phyloP scores from a whole-genome alignment of 2,113 vertebrate species.

The Pantherophis guttatus region DNA sequence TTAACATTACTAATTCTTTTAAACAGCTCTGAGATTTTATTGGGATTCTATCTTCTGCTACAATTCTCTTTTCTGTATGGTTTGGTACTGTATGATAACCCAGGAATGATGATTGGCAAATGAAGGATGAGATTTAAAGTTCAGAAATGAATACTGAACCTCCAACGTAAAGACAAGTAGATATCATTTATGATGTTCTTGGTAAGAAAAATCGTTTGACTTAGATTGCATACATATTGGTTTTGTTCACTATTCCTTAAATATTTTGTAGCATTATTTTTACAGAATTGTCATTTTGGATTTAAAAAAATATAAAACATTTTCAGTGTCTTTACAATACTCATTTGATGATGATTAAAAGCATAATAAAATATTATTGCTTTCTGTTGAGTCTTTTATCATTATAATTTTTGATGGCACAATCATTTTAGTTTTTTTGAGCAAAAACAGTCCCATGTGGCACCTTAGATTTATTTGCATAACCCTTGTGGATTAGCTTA shows the following conservation, averaged over 20 bases:
- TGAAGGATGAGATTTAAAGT: background rate
- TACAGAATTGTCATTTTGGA: background rate
- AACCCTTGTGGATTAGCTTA: background rate
- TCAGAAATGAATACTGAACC: background rate
- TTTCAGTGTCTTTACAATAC: conserved; percentile 3
- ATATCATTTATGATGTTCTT: background rate
- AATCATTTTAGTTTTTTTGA: background rate
- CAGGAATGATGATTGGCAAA: background rate
- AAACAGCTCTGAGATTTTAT: background rate
- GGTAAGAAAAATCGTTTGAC: background rate
- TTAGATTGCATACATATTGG: background rate
- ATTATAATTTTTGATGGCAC: background rate
- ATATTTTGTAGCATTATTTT: conserved; percentile 2
- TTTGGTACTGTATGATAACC: background rate
- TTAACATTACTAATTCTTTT: background rate
- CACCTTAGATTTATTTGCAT: background rate
- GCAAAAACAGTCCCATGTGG: background rate
- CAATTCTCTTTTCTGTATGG: background rate
- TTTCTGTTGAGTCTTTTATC: background rate
- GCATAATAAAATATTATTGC: background rate
- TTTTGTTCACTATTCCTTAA: background rate
- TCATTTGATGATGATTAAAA: background rate
- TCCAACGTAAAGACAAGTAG: background rate
- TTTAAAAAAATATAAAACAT: background rate
- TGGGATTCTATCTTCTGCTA: background rate